Base-by-base conservation (phyloP, 2,888 invertebrate genomes). In the Eupithecia centaureata region DNA sequence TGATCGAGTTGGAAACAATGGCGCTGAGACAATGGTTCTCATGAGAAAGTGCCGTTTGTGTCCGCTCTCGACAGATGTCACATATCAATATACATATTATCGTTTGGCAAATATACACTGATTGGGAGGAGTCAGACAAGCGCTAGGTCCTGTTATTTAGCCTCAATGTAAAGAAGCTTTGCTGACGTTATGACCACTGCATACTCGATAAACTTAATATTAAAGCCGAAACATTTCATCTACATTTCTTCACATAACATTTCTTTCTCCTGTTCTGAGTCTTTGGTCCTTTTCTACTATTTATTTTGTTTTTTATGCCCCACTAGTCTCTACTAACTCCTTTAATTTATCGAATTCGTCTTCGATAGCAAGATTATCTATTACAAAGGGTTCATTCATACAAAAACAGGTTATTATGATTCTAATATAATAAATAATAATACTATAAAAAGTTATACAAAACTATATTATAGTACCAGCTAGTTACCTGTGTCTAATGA, bases 41-140 rank as follows among this genome's bases (percentile, higher is more conserved):
- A 86, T 80, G 88, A 79, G 89, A 88, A 88, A 89, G 89, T 87
- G 83, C 74, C 73, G 79, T 79, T 79, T 81, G 79, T 83, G 79
- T 79, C 79, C 79, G 73, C 72, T 76, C 73, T 65, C 61, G 28
- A 64, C 47, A 68, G 51, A 68, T 70, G 67, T 74, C 74, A 70
- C 63, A 57, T 70, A 57, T 66, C 70, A 61, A 66, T 63, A 27
- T 28, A 63, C 60, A 65, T 65, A 62, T 65, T 62, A 62, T 62
- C 27, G 69, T 63, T 60, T 56, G 42, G 47, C 69, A 69, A 65
- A 63, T 54, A 54, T 57, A 57, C 57, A 18, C 12, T 18, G 33
- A 12, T 38, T 56, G 56, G 28, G 35, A 47, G 54, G 28, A 52
- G 65, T 42, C 27, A 18, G 42, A 60, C 32, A 30, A 51, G 58